Conservation (phyloP, 2,113 vertebrate genomes). For the Clarias magur region DNA sequence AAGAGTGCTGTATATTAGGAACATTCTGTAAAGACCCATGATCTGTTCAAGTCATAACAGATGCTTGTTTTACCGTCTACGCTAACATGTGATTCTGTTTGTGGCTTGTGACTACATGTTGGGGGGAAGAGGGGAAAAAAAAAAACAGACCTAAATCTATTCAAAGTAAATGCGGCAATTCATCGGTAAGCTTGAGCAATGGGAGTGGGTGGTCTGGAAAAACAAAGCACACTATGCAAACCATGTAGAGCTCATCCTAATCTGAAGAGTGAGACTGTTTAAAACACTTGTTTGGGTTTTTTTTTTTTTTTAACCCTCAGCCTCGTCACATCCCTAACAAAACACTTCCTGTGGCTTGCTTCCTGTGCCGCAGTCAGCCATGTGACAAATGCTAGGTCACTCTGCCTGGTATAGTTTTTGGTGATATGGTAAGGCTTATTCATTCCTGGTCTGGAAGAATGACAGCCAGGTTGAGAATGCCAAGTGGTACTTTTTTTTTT, state of each 20-base stretch:
- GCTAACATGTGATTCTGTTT: conserved; percentile 25
- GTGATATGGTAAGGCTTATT: conserved; percentile 30
- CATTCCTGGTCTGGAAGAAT: conserved; percentile 31
- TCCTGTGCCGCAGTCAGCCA: conserved; percentile 19
- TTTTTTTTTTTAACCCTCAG: conserved; percentile 1
- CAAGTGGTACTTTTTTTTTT: conserved; percentile 17
- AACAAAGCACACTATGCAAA: background rate
- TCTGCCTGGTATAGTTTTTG: conserved; percentile 30
- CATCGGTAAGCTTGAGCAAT: conserved; percentile 28
- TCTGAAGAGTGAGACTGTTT: conserved; percentile 5
- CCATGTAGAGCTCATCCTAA: conserved; percentile 4
- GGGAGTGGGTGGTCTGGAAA: background rate
- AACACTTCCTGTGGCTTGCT: conserved; percentile 38
- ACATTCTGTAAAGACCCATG: background rate
- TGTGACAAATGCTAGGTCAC: conserved; percentile 12
- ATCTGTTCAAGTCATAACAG: conserved; percentile 1
- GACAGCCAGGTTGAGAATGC: background rate
- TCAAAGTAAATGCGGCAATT: conserved; percentile 18
- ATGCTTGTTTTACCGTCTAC: conserved; percentile 17
- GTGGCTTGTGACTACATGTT: conserved; percentile 31
- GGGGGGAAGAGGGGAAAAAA: background rate
- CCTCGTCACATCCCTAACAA: conserved; percentile 32
- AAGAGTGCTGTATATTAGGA: background rate
- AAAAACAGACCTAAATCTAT: conserved; percentile 3
- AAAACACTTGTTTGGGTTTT: background rate